Evolutionary conservation across 2,797 vertebrate species (phyloP).

Genomic region (Poeciliopsis turneri): DNA sequence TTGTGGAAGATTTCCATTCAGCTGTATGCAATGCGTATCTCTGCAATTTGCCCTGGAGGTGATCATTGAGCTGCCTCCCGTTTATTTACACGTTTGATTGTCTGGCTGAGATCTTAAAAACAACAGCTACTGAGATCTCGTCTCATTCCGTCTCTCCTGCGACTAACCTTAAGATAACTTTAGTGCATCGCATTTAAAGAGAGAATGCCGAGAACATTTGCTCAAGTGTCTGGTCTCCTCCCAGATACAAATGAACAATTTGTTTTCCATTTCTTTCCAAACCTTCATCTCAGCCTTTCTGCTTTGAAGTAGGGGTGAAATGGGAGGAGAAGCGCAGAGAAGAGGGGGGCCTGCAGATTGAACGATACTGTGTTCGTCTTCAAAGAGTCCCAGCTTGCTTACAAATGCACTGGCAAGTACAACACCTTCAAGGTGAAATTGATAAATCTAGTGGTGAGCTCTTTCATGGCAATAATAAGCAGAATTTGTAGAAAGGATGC

Average conservation of each 20-base stretch:
- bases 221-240: slow-evolving; percentile 80
- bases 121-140: slow-evolving; percentile 12
- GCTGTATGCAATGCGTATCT: slow-evolving; percentile 26
- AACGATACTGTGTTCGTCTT: slow-evolving; percentile 77
- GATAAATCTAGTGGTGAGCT: slow-evolving; percentile 77
- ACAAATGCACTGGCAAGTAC: slow-evolving; percentile 75
- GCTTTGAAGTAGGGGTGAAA: slow-evolving; percentile 77
- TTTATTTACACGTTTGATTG: slow-evolving; percentile 74
- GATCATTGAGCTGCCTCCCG: slow-evolving; percentile 61
- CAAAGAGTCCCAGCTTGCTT: slow-evolving; percentile 78
- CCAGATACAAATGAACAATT: slow-evolving; percentile 84
- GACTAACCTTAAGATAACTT: slow-evolving; percentile 57
- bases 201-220: slow-evolving; percentile 74
- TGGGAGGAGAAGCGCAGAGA: slow-evolving; percentile 58
- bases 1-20: slow-evolving; percentile 10
- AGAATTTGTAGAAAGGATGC: slow-evolving; percentile 64
- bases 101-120: slow-evolving; percentile 68
- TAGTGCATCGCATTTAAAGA: slow-evolving; percentile 42
- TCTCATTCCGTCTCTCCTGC: slow-evolving; percentile 32
- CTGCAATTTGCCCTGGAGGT: slow-evolving; percentile 56
- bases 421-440: slow-evolving; percentile 83
- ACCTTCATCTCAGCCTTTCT: slow-evolving; percentile 75
- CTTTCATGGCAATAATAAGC: slow-evolving; percentile 73
- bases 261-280: slow-evolving; percentile 78
- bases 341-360: slow-evolving; percentile 59